Evolutionary conservation across 2,888 invertebrate species (phyloP).

Genomic region (Lamellibrachia columna): DNA sequence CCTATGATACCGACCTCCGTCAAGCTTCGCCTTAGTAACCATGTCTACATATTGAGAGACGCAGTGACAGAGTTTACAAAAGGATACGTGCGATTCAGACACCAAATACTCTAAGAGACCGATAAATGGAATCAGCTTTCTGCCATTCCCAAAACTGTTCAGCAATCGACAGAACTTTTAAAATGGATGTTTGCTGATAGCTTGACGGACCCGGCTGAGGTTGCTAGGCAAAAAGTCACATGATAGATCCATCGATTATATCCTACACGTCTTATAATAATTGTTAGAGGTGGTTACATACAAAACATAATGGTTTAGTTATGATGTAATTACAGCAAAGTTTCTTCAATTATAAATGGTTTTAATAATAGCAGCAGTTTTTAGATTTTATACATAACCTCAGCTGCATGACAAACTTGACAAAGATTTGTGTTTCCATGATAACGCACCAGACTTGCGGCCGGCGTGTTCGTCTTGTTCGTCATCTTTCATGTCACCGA

Average conservation of each 20-base stretch:
- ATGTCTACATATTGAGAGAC: too few species aligned
- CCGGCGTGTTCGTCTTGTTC: neutral
- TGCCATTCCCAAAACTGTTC: too few species aligned
- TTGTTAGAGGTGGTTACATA: neutral
- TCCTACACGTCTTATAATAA: neutral
- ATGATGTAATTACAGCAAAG: neutral
- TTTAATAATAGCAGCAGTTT: neutral
- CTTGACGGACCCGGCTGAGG: too few species aligned
- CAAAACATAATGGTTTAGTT: neutral
- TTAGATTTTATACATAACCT: neutral
- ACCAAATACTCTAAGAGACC: too few species aligned
- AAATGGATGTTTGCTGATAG: too few species aligned
- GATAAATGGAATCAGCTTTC: too few species aligned
- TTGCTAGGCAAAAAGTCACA: too few species aligned
- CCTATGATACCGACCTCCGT: too few species aligned
- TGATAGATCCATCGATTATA: neutral
- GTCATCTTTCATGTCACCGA: slow-evolving; percentile 23
- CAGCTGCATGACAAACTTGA: neutral
- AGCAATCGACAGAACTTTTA: too few species aligned
- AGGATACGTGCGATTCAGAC: too few species aligned
- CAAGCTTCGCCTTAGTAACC: too few species aligned
- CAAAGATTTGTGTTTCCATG: neutral
- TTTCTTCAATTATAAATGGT: neutral
- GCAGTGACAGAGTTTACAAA: too few species aligned
- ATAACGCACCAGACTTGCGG: neutral